Percentiles rank a stretch among this genome's conserved stretches.
Conservation (phyloP, 1,140 invertebrate genomes). For the Trachymyrmex septentrionalis region DNA sequence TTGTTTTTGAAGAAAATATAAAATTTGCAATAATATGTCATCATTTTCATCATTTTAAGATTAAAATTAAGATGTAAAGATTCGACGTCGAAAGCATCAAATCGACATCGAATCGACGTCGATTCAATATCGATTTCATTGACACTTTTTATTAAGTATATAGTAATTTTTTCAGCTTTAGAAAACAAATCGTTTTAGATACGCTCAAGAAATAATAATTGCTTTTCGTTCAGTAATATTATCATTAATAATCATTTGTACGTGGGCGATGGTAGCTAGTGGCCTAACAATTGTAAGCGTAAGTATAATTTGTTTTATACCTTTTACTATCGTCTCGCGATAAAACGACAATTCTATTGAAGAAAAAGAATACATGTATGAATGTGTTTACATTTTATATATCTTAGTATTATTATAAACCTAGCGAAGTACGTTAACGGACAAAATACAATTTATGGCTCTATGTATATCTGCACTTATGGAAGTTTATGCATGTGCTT, state of each 20-base stretch:
- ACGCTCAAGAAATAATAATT: conserved; percentile 27
- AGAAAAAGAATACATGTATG: background rate
- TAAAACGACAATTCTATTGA: background rate
- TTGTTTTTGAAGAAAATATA: too few relatives aligned
- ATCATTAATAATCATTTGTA: conserved; percentile 11
- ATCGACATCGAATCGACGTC: too few relatives aligned
- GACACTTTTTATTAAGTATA: background rate
- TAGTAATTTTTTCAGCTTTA: background rate
- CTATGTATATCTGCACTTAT: conserved; percentile 46
- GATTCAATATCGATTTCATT: too few relatives aligned
- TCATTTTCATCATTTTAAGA: too few relatives aligned
- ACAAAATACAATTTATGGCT: conserved; percentile 66
- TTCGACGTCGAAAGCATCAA: too few relatives aligned
- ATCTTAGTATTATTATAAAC: background rate
- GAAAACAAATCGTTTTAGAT: conserved; percentile 10
- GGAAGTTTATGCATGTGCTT: conserved; percentile 73
- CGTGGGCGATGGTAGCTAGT: background rate
- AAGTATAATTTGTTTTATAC: background rate
- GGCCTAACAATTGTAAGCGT: conserved; percentile 16
- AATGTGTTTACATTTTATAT: background rate
- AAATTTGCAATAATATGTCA: too few relatives aligned
- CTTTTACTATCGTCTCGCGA: background rate
- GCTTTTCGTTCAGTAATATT: conserved; percentile 15
- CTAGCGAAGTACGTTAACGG: conserved; percentile 36
- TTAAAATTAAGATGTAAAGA: too few relatives aligned